A percentile compares a stretch with the other conserved stretches of the same genome.
These are phyloP conservation scores for Cremastinae sp. DNA, from an alignment of 2,888 invertebrate species.

Conservation along the genomic window DNA sequence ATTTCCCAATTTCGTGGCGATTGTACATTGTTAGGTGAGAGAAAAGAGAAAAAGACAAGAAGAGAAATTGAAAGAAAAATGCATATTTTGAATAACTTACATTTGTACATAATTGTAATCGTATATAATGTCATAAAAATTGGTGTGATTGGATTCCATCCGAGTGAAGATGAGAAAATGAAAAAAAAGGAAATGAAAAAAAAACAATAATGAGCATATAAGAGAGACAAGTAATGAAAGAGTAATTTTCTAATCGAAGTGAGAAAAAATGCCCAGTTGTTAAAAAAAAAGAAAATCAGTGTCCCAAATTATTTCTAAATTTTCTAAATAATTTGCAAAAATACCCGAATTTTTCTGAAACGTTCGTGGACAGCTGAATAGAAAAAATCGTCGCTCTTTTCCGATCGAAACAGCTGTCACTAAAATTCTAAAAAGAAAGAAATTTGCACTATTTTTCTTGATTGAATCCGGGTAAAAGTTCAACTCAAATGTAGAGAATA, in stretches of 20 bases:
- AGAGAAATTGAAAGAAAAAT: constrained; percentile 54
- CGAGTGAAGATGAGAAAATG: constrained; percentile 29
- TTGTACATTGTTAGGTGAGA: constrained; percentile 51
- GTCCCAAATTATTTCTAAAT: constrained; percentile 9
- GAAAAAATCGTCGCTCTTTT: constrained; percentile 11
- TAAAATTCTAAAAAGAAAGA: background rate
- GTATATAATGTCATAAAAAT: constrained; percentile 38
- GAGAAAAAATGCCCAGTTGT: background rate
- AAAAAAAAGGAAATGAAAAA: constrained; percentile 9
- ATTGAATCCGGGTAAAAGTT: constrained; percentile 18
- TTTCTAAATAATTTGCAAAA: background rate
- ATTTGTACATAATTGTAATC: constrained; percentile 71
- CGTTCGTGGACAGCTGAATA: background rate
- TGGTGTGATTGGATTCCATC: constrained; percentile 56
- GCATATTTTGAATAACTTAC: constrained; percentile 75
- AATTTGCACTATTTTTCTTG: constrained; percentile 1
- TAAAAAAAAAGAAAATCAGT: background rate
- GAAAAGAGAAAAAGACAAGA: constrained; percentile 1
- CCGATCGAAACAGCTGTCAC: constrained; percentile 1
- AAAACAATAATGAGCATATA: constrained; percentile 4
- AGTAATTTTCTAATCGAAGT: constrained; percentile 6
- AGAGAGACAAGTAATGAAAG: background rate
- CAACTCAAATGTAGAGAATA: constrained; percentile 29
- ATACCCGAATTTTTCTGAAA: constrained; percentile 8
- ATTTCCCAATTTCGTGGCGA: constrained; percentile 17